Conservation (phyloP, 1,140 invertebrate genomes). For the Tribolium madens region DNA sequence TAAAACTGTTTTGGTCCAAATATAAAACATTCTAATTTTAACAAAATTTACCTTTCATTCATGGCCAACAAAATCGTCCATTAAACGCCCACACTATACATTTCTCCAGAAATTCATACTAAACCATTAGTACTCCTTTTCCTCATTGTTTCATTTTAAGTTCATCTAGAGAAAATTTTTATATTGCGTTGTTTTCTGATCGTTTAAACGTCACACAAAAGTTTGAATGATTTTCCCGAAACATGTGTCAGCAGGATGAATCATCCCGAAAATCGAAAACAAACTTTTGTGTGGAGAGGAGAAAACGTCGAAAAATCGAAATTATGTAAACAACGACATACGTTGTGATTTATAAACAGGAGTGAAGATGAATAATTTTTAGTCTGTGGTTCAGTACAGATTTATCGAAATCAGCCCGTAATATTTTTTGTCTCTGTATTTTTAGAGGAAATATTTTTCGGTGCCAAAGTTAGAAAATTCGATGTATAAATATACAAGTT, state of each 20-base stretch:
- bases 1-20: constrained; percentile 44
- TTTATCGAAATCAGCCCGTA: constrained; percentile 32
- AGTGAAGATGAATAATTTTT: neutral
- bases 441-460: constrained; percentile 29
- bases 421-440: constrained; percentile 36
- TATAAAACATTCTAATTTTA: constrained; percentile 44
- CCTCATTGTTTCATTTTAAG: neutral
- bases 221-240: constrained; percentile 19
- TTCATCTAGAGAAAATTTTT: neutral
- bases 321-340: neutral
- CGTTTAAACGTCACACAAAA: neutral
- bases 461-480: constrained; percentile 33
- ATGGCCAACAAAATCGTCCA: constrained; percentile 47
- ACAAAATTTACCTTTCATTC: constrained; percentile 46
- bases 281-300: constrained; percentile 15
- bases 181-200: constrained; percentile 2
- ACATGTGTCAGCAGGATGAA: constrained; percentile 12
- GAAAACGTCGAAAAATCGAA: neutral
- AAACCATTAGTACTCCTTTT: neutral
- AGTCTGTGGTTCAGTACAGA: neutral
- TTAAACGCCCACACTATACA: constrained; percentile 43
- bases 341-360: neutral
- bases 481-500: constrained; percentile 30
- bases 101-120: constrained; percentile 28
- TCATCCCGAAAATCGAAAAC: constrained; percentile 32